Evolutionary conservation across 2,113 vertebrate species (phyloP), one percentile per base, ranked within the genome.

Genomic region (Columba janthina): DNA sequence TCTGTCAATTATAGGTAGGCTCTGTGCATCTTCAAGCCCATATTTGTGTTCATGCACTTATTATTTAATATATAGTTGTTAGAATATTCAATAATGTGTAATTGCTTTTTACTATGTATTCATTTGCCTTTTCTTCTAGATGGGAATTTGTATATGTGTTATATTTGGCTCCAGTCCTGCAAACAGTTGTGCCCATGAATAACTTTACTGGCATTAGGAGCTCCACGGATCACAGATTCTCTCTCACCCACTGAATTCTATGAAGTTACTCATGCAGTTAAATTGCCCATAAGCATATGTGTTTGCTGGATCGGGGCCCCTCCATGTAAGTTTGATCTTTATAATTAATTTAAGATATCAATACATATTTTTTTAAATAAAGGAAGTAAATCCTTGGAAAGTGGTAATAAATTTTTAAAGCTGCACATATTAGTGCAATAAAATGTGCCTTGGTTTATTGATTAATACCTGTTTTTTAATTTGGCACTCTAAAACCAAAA

Each of bases 91-190:
- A 61, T 61, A 74, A 70, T 2, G 2, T 90, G 79, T 77, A 97
- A 90, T 78, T 95, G 57, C 36, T 61, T 87, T 95, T 96, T 92
- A 89, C 40, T 77, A 5, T 58, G 61, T 65, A 90, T 90, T 93
- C 36, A 87, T 92, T 95, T 96, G 61, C 53, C n/a, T 94, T 90
- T 96, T 93, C 60, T 95, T 90, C 76, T 94, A 22, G 44, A 81
- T 72, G 73, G 40, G 65, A 92, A 86, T 86, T 92, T 80, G 56
- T 74, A 17, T 83, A 82, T 77, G 82, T 95, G 93, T 95, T 96
- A 61, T 87, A 89, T 79, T 96, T 96, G 96, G 96, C 93, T 94
- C 13, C 21, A 32, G 80, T 95, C 76, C 92, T 90, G 61, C 92
- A 92, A 96, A 94, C 48, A 91, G 32, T 95, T 95, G 60, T 93